Conservation (phyloP, 64 coral and sea anemone species). For the Acropora yongei region DNA sequence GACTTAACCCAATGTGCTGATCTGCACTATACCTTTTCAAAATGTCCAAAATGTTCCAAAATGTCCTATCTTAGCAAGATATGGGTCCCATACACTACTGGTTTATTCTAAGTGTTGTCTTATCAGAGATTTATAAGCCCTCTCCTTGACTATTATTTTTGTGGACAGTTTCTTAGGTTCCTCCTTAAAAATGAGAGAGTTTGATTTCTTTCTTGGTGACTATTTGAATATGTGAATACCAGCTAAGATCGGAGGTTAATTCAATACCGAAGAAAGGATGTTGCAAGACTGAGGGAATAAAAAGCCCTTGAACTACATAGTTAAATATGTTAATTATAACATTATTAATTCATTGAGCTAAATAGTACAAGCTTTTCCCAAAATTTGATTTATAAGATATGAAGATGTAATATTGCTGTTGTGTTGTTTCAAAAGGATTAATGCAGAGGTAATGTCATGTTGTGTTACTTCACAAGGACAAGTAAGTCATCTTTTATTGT, state of each 20-base stretch:
- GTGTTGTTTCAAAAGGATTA: not conserved
- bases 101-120: not conserved
- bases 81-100: not conserved
- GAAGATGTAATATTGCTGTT: not conserved
- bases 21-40: not conserved
- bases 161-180: not conserved
- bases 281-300: not conserved
- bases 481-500: not conserved
- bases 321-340: slow-evolving; percentile 8
- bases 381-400: not conserved
- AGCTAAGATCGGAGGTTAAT: not conserved
- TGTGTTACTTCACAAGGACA: not conserved
- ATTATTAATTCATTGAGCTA: not conserved
- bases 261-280: not conserved
- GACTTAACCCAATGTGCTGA: slow-evolving; percentile 1
- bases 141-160: not conserved
- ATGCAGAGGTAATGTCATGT: not conserved
- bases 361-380: not conserved
- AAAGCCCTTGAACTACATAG: not conserved
- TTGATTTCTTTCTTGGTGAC: slow-evolving; percentile 5
- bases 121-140: slow-evolving; percentile 8
- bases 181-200: not conserved
- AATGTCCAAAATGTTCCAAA: not conserved
- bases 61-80: not conserved
- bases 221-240: not conserved